These are phyloP conservation scores for Oncorhynchus mykiss DNA, from an alignment of 2,113 vertebrate species.

Conservation along the genomic window DNA sequence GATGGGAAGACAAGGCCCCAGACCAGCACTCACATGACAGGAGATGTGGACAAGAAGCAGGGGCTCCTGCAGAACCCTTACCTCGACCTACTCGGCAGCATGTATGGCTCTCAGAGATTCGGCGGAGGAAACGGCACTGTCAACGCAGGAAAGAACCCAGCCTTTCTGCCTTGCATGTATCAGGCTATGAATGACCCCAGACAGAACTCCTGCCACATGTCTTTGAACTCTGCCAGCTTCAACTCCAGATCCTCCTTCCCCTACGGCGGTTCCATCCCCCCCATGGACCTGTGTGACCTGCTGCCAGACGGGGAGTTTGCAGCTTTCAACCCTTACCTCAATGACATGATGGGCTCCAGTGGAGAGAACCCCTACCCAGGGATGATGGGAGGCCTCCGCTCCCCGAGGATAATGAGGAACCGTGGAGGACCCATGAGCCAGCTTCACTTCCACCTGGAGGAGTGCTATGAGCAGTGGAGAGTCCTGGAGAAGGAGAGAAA, in stretches of 20 bases:
- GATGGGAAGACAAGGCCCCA: conserved; percentile 35
- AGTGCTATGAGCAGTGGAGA: conserved; percentile 80
- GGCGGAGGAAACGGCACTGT: conserved; percentile 31
- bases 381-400: conserved; percentile 38
- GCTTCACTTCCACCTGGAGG: conserved; percentile 74
- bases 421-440: conserved; percentile 65
- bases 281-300: conserved; percentile 57
- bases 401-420: conserved; percentile 54
- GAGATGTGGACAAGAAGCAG: conserved; percentile 37
- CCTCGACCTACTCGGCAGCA: conserved; percentile 40
- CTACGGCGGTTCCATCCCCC: conserved; percentile 14
- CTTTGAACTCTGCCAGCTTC: conserved; percentile 57
- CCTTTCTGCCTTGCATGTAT: conserved; percentile 43
- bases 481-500: conserved; percentile 81
- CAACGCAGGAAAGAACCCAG: conserved; percentile 26
- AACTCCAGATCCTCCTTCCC: conserved; percentile 44
- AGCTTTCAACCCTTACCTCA: conserved; percentile 57
- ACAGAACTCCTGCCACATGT: conserved; percentile 21
- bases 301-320: conserved; percentile 57
- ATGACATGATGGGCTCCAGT: conserved; percentile 44
- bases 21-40: conserved; percentile 21
- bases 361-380: conserved; percentile 58
- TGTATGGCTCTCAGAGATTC: conserved; percentile 38
- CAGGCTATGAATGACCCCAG: conserved; percentile 45
- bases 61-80: conserved; percentile 42